phyloP scores from a whole-genome alignment of 2,888 invertebrate genomes.

The Drosophila pseudotakahashii region DNA sequence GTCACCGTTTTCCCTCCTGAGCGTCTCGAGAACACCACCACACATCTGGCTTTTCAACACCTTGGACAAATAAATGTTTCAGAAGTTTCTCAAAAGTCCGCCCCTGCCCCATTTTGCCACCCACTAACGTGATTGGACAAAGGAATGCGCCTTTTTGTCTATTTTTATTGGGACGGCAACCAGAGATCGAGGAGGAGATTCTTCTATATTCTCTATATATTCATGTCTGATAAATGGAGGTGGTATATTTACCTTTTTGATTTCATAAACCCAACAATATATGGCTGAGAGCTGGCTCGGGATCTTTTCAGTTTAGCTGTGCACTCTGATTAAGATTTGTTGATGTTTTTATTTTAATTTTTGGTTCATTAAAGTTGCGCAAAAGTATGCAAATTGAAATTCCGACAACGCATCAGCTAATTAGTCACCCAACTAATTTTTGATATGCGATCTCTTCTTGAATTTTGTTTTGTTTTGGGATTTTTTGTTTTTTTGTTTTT shows the following conservation, averaged over 20 bases:
- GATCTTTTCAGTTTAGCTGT: slow-evolving; percentile 26
- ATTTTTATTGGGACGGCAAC: slow-evolving; percentile 65
- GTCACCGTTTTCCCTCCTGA: slow-evolving; percentile 27
- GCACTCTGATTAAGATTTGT: slow-evolving; percentile 55
- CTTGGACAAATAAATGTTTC: slow-evolving; percentile 72
- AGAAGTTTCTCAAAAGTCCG: slow-evolving; percentile 23
- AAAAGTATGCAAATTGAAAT: slow-evolving; percentile 60
- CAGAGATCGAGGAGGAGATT: too few relatives aligned
- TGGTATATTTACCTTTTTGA: slow-evolving; percentile 55
- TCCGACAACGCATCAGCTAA: slow-evolving; percentile 59
- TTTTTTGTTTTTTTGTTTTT: slow-evolving; percentile 2
- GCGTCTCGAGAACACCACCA: neutral
- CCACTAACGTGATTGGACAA: slow-evolving; percentile 17
- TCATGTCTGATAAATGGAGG: slow-evolving; percentile 27
- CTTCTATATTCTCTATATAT: slow-evolving; percentile 3
- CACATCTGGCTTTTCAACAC: slow-evolving; percentile 62
- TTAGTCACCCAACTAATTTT: slow-evolving; percentile 63
- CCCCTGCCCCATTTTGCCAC: neutral
- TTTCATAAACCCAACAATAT: slow-evolving; percentile 74
- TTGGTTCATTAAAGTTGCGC: slow-evolving; percentile 45
- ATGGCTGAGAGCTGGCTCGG: slow-evolving; percentile 22
- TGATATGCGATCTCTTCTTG: slow-evolving; percentile 16
- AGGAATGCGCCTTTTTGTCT: slow-evolving; percentile 52
- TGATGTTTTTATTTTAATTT: slow-evolving; percentile 48
- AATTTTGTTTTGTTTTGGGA: slow-evolving; percentile 4